Evolutionary conservation across 1,140 invertebrate genomes (phyloP), one percentile per base, ranked within the genome.

Genomic region (Samia ricini): DNA sequence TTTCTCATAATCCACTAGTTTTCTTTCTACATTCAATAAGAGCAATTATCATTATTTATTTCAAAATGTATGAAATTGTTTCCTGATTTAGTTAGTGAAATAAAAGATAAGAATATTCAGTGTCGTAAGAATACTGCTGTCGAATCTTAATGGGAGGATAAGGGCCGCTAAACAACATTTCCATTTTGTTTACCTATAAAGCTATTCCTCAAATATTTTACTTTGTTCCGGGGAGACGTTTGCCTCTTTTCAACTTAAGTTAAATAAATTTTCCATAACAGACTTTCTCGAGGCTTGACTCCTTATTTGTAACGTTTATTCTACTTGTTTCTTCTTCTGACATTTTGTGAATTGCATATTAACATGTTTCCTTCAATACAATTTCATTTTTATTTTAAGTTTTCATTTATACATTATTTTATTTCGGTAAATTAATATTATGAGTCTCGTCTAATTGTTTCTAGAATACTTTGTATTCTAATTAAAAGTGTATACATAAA

Each of bases 261-360:
- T 83, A 83, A 84, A 83, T 78, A 85, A 81, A 82, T 83, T 83
- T 85, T 75, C 76, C 76, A 69, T 76, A 81, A 83, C 77, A 82
- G 83, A 79, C 73, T 83, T 83, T 82, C 69, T 73, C 64, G 72
- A 73, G 74, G 71, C 72, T 77, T 72, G 74, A 71, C 77, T 79
- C 12, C 7, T 42, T 42, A 42, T 42, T 42, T 42, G 12, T 42
- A 42, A 42, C 33, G 15, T 42, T 42, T 42, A 42, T 42, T 42
- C n/a, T 42, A 42, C 33, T 12, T 42, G 4, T 42, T 42, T 7
- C 10, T 42, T 15, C 3, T 4, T 42, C 8, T 15, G 4, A 42
- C 33, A 1, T 29, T 29, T 8, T 29, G n/a, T 29, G 6, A 1
- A 29, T 29, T 29, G 1, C 10, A 29, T 29, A 29, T 5, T 2